Evolutionary conservation across 1,140 invertebrate species (phyloP).

Genomic region (Anastatus disparis): DNA sequence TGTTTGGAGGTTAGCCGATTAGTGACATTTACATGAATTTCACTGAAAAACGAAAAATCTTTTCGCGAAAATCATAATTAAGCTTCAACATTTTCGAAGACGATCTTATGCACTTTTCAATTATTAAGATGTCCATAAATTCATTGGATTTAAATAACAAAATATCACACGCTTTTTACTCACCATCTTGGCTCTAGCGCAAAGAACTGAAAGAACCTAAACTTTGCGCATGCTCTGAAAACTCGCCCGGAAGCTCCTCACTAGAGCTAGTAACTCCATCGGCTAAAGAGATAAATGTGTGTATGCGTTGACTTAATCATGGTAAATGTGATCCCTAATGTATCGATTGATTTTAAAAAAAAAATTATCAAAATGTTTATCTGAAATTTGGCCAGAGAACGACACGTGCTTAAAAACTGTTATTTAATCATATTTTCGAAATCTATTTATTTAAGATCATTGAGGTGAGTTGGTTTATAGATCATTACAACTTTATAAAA

Average conservation of each 20-base stretch:
- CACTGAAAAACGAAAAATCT: slow-evolving; percentile 10
- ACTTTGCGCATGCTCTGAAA: slow-evolving; percentile 20
- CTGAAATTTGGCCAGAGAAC: neutral
- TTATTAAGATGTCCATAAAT: neutral
- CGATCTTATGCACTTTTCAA: neutral
- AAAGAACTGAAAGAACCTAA: slow-evolving; percentile 38
- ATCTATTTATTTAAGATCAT: no score
- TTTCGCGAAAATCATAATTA: neutral
- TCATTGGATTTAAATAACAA: slow-evolving; percentile 10
- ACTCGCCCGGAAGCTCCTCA: slow-evolving; percentile 1
- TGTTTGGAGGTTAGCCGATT: neutral
- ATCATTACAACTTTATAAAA: no score
- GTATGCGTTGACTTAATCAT: no score
- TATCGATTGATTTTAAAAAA: neutral
- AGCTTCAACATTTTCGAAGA: neutral
- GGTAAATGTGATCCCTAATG: neutral
- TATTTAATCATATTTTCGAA: no score
- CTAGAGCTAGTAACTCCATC: neutral
- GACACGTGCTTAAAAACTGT: no score
- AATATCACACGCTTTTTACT: slow-evolving; percentile 35
- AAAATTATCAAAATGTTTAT: neutral
- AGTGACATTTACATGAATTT: neutral
- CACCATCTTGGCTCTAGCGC: slow-evolving; percentile 49
- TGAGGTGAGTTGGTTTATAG: no score
- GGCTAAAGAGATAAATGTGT: no score